Evolutionary conservation across 2,888 invertebrate species (phyloP).

Genomic region (Theretra japonica): DNA sequence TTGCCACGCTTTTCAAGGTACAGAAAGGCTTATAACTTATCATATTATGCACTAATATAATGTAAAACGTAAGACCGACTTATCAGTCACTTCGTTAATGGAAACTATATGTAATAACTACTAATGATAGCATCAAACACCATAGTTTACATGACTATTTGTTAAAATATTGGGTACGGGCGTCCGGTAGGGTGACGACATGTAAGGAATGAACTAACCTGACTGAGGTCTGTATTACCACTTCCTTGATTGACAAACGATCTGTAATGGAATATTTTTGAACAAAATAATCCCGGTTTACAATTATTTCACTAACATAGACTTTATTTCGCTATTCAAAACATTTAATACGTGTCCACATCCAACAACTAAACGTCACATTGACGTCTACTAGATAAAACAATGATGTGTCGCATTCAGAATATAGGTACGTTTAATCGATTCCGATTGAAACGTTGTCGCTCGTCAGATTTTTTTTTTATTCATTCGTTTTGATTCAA

Average conservation of each 20-base stretch:
- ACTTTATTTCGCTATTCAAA: conserved; percentile 26
- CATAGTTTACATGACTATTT: neutral
- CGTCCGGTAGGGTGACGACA: conserved; percentile 20
- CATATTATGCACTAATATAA: too few relatives aligned
- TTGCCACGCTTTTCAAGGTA: too few relatives aligned
- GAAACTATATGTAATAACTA: too few relatives aligned
- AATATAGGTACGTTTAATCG: too few relatives aligned
- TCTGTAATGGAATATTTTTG: neutral
- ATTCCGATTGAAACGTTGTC: too few relatives aligned
- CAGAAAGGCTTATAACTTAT: too few relatives aligned
- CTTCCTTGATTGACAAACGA: conserved; percentile 35
- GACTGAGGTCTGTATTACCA: conserved; percentile 13
- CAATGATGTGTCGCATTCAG: too few relatives aligned
- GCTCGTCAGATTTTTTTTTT: neutral
- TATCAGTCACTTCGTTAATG: too few relatives aligned
- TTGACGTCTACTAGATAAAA: conserved; percentile 37
- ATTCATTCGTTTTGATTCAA: too few relatives aligned
- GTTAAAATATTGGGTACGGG: neutral
- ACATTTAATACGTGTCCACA: conserved; percentile 66
- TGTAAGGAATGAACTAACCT: conserved; percentile 12
- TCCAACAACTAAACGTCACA: conserved; percentile 52
- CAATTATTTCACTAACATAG: neutral
- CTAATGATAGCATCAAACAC: too few relatives aligned
- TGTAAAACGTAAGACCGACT: too few relatives aligned
- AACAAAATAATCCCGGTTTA: neutral